Evolutionary conservation across 2,888 invertebrate genomes (phyloP), one percentile per base, ranked within the genome.

Genomic region (Apotomis turbidana): DNA sequence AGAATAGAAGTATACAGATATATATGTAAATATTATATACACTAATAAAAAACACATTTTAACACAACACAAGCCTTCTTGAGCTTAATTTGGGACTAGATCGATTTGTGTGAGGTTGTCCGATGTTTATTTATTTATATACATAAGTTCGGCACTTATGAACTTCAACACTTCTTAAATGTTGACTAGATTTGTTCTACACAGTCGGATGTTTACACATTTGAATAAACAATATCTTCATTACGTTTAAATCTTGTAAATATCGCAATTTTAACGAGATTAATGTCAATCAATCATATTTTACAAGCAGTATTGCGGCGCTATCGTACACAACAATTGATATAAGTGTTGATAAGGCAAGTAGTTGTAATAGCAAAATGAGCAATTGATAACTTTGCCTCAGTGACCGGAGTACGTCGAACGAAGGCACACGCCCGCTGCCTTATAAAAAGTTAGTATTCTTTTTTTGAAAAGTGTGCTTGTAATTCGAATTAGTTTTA

Each of bases 301-400:
- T 76, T 79, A 77, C 74, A 75, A 79, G 79, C 82, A 76, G 75
- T 79, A 77, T 79, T 75, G 73, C 74, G 85, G 85, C 84, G 74
- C 63, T 75, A 83, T 85, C 83, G 85, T 82, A 85, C 78, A 79
- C 78, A 87, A 88, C 84, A 83, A 85, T 77, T 83, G 87, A 90
- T 90, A 90, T 87, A 87, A 85, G 79, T 78, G 70, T 78, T 84
- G 91, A 92, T 91, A 92, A 87, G 77, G 71, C 87, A 90, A 90
- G 55, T 84, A 74, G 77, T 77, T 75, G 80, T 87, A 86, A 87
- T 87, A 85, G 77, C 76, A 77, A 72, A 76, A 68, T 46, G 71
- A 57, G 70, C 66, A 68, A 71, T 71, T 83, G 85, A 86, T 88
- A 81, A 78, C 73, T 76, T 76, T 80, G 68, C 76, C 76, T 75